A percentile compares a stretch with the other conserved stretches of the same genome.
Evolutionary conservation across 2,888 invertebrate species (phyloP).

Genomic region (Xanthia icteritia): DNA sequence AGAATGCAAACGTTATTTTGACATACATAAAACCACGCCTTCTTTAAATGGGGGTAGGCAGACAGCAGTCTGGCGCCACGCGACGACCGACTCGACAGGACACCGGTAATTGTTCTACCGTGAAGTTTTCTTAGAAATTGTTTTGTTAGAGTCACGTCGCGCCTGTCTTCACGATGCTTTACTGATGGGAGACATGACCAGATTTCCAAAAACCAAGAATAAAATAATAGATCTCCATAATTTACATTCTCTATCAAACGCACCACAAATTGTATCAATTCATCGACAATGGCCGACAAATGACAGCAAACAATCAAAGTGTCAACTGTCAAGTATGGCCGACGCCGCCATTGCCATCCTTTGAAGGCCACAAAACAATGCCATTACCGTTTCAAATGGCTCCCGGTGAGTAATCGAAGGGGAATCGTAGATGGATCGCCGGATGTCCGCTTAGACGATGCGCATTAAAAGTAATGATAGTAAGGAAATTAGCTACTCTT

Average conservation of each 20-base stretch:
- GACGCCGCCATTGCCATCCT: conserved; percentile 45
- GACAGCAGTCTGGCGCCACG: too few relatives aligned
- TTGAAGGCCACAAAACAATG: conserved; percentile 60
- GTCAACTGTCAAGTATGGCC: conserved; percentile 45
- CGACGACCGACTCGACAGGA: too few relatives aligned
- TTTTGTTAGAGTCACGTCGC: too few relatives aligned
- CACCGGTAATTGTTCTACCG: too few relatives aligned
- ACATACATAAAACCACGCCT: too few relatives aligned
- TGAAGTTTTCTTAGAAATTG: too few relatives aligned
- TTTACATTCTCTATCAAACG: neutral
- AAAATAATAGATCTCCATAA: neutral
- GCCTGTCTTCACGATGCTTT: too few relatives aligned
- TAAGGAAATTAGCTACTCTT: conserved; percentile 25
- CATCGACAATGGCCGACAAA: conserved; percentile 38
- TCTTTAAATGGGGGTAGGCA: too few relatives aligned
- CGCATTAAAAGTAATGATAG: conserved; percentile 29
- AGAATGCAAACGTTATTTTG: too few relatives aligned
- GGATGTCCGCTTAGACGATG: conserved; percentile 61
- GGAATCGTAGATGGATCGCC: conserved; percentile 49
- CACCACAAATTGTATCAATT: conserved; percentile 10
- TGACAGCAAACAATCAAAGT: conserved; percentile 38
- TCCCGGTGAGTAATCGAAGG: conserved; percentile 61
- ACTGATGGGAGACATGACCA: too few relatives aligned
- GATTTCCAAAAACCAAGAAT: neutral
- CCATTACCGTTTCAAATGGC: conserved; percentile 65